A percentile compares a stretch with the other conserved stretches of the same genome.
Conservation (phyloP, 2,888 invertebrate species). For the Enchytraeus crypticus region DNA sequence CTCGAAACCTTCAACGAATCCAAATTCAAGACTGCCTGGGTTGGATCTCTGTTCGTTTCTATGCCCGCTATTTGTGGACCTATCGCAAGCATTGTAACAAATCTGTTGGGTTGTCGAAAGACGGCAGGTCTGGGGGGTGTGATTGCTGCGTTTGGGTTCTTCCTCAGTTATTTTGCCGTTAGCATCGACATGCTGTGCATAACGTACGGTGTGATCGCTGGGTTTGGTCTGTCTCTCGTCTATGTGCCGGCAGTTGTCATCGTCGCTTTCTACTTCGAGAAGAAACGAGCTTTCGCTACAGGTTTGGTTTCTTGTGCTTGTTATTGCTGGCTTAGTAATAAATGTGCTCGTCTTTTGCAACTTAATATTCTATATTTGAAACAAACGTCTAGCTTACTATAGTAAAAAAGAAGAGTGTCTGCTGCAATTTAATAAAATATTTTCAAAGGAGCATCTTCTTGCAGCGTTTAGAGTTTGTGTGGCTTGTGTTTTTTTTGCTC, state of each 20-base stretch:
- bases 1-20: slow-evolving; percentile 52
- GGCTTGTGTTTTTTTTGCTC: too few species aligned
- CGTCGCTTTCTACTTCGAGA: slow-evolving; percentile 48
- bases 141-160: slow-evolving; percentile 39
- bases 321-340: too few species aligned
- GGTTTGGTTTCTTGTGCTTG: slow-evolving; percentile 33
- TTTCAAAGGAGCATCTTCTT: too few species aligned
- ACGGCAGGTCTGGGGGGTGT: slow-evolving; percentile 42
- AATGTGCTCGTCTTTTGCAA: too few species aligned
- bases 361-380: too few species aligned
- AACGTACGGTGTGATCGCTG: slow-evolving; percentile 45
- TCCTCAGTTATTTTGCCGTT: slow-evolving; percentile 37
- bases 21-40: slow-evolving; percentile 61
- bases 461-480: too few species aligned
- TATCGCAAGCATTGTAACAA: slow-evolving; percentile 41
- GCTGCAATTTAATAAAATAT: too few species aligned
- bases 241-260: slow-evolving; percentile 47
- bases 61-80: slow-evolving; percentile 64
- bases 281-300: slow-evolving; percentile 45
- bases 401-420: too few species aligned
- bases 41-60: slow-evolving; percentile 81
- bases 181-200: slow-evolving; percentile 41
- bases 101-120: slow-evolving; percentile 44
- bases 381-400: too few species aligned
- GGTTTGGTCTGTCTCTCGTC: slow-evolving; percentile 44